Evolutionary conservation across 2,113 vertebrate species (phyloP).

Genomic region (Microtus pennsylvanicus): DNA sequence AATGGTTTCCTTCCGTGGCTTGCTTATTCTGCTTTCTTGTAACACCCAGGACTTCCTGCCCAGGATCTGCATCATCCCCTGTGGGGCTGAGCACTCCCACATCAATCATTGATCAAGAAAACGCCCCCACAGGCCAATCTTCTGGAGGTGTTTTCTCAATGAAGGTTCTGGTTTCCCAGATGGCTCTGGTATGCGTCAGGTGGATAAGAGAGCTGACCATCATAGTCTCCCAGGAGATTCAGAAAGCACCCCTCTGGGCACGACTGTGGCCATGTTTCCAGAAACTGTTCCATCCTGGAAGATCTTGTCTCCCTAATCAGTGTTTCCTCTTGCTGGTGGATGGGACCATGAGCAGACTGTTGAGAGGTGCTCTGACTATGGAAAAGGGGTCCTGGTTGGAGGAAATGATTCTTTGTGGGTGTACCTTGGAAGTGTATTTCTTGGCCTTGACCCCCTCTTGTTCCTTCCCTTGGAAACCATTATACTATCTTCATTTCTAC

Average conservation of each 20-base stretch:
- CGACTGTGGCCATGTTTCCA: not conserved
- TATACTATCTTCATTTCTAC: not conserved
- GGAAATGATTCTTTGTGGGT: not conserved
- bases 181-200: not conserved
- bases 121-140: accelerated
- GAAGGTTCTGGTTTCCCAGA: not conserved
- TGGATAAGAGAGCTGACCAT: not conserved
- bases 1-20: not conserved
- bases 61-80: not conserved
- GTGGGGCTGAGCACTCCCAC: not conserved
- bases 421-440: not conserved
- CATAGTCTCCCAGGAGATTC: not conserved
- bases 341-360: too few relatives aligned
- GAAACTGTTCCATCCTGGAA: not conserved
- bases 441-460: not conserved
- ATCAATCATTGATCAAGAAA: not conserved
- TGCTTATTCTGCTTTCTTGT: not conserved
- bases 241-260: not conserved
- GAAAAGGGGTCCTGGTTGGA: not conserved
- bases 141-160: not conserved
- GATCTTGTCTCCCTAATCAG: not conserved
- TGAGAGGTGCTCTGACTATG: not conserved
- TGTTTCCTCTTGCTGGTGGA: not conserved
- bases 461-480: not conserved
- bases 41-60: not conserved